A percentile compares a stretch with the other conserved stretches of the same genome.
Conservation (phyloP, 2,888 invertebrate species). For the Acleris literana region DNA sequence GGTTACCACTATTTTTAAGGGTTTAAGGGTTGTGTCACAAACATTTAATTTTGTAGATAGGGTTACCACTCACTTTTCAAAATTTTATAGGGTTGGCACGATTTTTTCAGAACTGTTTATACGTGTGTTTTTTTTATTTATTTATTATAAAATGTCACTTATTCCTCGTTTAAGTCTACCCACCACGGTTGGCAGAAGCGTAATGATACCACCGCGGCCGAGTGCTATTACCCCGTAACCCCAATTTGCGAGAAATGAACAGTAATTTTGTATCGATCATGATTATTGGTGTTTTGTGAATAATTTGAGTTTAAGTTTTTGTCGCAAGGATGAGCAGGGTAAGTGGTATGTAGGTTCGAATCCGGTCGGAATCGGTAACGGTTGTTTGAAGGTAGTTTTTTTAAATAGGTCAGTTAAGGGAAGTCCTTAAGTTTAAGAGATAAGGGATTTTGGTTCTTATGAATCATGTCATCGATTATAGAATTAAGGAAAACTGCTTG, state of each 20-base stretch:
- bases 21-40: not conserved
- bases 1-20: not conserved
- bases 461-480: not conserved
- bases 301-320: conserved; percentile 26
- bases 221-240: conserved; percentile 53
- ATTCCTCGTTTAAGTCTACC: conserved; percentile 44
- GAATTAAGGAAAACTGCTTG: too few relatives aligned
- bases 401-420: too few relatives aligned
- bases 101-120: too few relatives aligned
- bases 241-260: conserved; percentile 57
- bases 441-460: too few relatives aligned
- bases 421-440: too few relatives aligned
- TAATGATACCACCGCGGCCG: conserved; percentile 59
- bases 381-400: not conserved
- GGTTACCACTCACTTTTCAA: not conserved
- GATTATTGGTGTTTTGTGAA: conserved; percentile 29
- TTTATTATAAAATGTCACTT: conserved; percentile 23
- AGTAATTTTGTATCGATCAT: conserved; percentile 56
- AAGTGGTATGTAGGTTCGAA: conserved; percentile 15
- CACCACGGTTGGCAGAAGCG: conserved; percentile 47
- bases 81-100: not conserved
- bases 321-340: conserved; percentile 13
- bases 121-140: not conserved
- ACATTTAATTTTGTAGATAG: not conserved
- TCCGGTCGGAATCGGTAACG: not conserved